These are phyloP conservation scores for Molanna angustata DNA, from an alignment of 2,888 invertebrate species.

Conservation along the genomic window DNA sequence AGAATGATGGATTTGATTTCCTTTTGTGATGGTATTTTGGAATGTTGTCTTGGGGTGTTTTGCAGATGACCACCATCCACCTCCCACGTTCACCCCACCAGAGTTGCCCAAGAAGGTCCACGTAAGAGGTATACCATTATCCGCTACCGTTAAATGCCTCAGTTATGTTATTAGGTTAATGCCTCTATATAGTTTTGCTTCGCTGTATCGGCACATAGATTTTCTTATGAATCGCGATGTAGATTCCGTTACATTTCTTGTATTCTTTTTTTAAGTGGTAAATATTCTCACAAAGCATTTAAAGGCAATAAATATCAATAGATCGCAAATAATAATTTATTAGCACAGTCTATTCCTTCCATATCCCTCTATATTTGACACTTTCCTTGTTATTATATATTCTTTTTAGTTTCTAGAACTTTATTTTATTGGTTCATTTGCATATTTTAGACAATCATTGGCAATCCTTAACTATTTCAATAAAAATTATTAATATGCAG, in stretches of 20 bases:
- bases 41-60: slow-evolving; percentile 66
- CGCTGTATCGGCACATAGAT: slow-evolving; percentile 21
- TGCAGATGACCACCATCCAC: slow-evolving; percentile 97
- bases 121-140: slow-evolving; percentile 79
- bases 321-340: slow-evolving; percentile 14
- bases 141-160: slow-evolving; percentile 50
- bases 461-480: too few relatives aligned
- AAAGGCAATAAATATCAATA: slow-evolving; percentile 10
- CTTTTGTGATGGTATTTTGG: slow-evolving; percentile 46
- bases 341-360: slow-evolving; percentile 1
- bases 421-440: too few relatives aligned
- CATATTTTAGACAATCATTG: too few relatives aligned
- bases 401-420: background rate
- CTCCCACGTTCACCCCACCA: slow-evolving; percentile 97
- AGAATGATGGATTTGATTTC: too few relatives aligned
- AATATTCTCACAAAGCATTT: slow-evolving; percentile 10
- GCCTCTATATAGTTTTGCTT: slow-evolving; percentile 25
- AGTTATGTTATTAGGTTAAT: slow-evolving; percentile 38
- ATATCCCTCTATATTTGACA: background rate
- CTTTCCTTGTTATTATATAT: background rate
- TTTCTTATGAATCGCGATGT: slow-evolving; percentile 15
- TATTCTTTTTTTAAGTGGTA: background rate
- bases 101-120: slow-evolving; percentile 99
- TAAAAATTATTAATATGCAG: too few relatives aligned
- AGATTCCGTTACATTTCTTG: background rate